Base-by-base conservation (phyloP, 2,113 vertebrate species). In the Takifugu flavidus region DNA sequence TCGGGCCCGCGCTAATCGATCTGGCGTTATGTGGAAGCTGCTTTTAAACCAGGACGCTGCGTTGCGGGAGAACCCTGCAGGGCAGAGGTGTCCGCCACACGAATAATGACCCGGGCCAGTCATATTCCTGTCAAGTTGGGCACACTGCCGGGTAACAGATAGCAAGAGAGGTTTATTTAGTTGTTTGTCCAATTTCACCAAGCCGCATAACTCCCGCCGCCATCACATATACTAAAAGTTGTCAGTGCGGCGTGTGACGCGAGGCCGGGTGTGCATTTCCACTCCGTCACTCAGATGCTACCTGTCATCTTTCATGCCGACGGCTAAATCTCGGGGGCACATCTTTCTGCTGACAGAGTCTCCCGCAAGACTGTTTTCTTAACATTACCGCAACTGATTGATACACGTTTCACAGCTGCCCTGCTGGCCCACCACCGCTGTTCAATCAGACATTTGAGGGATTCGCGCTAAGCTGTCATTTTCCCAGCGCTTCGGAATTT, bases 141-240 rank as follows among this genome's bases (percentile, higher is more conserved):
- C 65, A 67, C 57, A 63, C 59, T 74, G 34, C 56, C 50, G 67
- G 69, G 61, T 84, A 76, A 87, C 75, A 65, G 63, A 85, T 78
- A 60, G 68, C 74, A 49, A 13, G 55, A 50, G 65, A 62, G 84
- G 72, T 80, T 73, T 83, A 86, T 88, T 83, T 83, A 84, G 80
- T 86, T 82, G 75, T 87, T 88, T 87, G 82, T 86, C 84, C 75
- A 84, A 78, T 87, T 87, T 86, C 80, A 67, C 63, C 76, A 54
- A 65, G 74, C n/a, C 80, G 61, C 72, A 83, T 88, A 89, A 87
- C 80, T 87, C 79, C 62, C 70, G 49, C 59, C 60, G 56, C 64
- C 62, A 49, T 62, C 59, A 46, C 73, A 64, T 49, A 56, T 46
- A 45, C 49, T 5, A 65, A 34, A 56, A 66, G 51, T 51, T 61